Percentiles rank a stretch among this genome's conserved stretches.
These are phyloP conservation scores for Grapholita molesta DNA, from an alignment of 1,140 invertebrate genomes.

Conservation along the genomic window DNA sequence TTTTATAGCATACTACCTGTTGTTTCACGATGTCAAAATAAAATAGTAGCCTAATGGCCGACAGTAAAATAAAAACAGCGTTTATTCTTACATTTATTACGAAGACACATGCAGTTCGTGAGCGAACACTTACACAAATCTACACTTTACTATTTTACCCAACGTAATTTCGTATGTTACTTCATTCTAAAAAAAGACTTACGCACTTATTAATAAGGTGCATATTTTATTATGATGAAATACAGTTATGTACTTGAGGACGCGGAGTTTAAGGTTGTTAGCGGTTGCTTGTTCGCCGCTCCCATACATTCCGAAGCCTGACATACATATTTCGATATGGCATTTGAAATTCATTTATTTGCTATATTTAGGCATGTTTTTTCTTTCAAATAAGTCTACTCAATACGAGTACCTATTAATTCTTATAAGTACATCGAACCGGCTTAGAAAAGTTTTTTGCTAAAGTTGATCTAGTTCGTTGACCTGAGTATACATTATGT, in stretches of 20 bases:
- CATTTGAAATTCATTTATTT: background rate
- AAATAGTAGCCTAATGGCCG: conserved; percentile 10
- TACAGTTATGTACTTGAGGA: background rate
- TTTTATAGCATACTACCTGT: background rate
- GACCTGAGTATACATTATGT: too few relatives aligned
- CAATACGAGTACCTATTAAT: too few relatives aligned
- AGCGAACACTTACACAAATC: background rate
- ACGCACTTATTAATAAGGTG: background rate
- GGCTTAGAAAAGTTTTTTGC: background rate
- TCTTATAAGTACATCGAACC: background rate
- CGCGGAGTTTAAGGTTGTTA: background rate
- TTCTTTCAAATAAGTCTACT: background rate
- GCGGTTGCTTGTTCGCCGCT: background rate
- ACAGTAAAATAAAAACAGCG: background rate
- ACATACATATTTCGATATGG: background rate
- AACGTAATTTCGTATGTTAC: background rate
- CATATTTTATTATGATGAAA: background rate
- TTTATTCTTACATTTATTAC: conserved; percentile 3
- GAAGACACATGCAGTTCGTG: background rate
- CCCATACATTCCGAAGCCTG: conserved; percentile 14
- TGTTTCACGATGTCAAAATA: conserved; percentile 10
- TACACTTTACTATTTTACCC: background rate
- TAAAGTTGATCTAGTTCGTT: background rate
- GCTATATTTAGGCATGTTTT: background rate
- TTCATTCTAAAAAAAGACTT: background rate